Evolutionary conservation across 2,888 invertebrate genomes (phyloP).

Genomic region (Andrena chrysosceles): DNA sequence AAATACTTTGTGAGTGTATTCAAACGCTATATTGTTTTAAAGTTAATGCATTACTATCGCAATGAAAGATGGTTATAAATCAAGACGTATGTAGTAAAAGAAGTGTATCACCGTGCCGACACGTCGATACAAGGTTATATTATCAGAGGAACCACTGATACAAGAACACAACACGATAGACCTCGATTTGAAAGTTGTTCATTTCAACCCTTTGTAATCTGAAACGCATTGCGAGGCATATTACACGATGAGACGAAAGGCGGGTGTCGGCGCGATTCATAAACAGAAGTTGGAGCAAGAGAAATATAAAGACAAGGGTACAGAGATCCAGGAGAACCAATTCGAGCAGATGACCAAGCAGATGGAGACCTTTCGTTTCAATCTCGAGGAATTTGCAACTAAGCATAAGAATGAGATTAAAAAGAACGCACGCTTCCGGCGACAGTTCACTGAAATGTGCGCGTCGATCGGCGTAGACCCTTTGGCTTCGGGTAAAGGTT

Average conservation of each 20-base stretch:
- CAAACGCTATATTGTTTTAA: neutral
- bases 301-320: constrained; percentile 96
- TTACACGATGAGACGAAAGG: constrained; percentile 89
- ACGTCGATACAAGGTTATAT: constrained; percentile 33
- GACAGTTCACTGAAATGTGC: constrained; percentile 99
- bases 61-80: neutral
- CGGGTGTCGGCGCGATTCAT: constrained; percentile 95
- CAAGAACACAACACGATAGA: constrained; percentile 20
- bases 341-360: constrained; percentile 97
- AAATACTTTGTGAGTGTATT: neutral
- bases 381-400: constrained; percentile 97
- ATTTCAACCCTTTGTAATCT: neutral
- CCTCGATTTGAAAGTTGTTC: constrained; percentile 11
- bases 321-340: constrained; percentile 96
- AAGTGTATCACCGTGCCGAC: neutral
- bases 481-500: constrained; percentile 97
- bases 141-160: neutral
- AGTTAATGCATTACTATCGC: neutral
- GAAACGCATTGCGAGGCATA: neutral
- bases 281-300: constrained; percentile 95
- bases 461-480: constrained; percentile 99
- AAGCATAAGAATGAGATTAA: constrained; percentile 98
- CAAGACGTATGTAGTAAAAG: neutral
- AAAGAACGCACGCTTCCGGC: constrained; percentile 96
- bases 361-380: constrained; percentile 95